phyloP scores from a whole-genome alignment of 2,113 vertebrate species.

The Panthera tigris region DNA sequence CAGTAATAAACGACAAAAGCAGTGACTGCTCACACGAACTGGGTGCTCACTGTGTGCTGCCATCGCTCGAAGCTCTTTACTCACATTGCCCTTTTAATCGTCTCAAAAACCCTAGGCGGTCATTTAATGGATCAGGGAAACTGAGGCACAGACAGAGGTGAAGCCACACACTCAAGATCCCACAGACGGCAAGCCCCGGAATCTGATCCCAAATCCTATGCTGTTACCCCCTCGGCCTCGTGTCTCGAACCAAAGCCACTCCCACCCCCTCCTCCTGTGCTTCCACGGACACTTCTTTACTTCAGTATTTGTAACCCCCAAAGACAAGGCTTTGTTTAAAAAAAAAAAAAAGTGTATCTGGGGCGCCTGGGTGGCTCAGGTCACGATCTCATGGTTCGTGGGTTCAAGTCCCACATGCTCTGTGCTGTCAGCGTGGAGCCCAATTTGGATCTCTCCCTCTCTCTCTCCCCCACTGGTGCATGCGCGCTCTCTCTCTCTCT shows the following conservation, averaged over 20 bases:
- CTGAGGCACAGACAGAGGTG: background rate
- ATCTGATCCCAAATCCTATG: no score
- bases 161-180: background rate
- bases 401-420: no score
- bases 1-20: background rate
- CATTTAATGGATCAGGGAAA: background rate
- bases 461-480: no score
- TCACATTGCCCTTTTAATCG: background rate
- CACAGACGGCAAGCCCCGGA: background rate
- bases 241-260: background rate
- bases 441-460: no score
- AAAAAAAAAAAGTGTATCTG: background rate
- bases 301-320: background rate
- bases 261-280: background rate
- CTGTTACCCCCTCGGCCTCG: fast-evolving
- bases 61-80: background rate
- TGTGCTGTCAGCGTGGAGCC: no score
- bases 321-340: background rate
- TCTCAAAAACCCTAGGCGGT: background rate
- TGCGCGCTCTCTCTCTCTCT: no score
- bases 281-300: background rate
- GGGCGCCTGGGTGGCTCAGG: no score
- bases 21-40: background rate
- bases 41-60: fast-evolving
- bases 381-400: no score